Conservation (phyloP, 2,888 invertebrate species). For the Tolmerus cingulatus region DNA sequence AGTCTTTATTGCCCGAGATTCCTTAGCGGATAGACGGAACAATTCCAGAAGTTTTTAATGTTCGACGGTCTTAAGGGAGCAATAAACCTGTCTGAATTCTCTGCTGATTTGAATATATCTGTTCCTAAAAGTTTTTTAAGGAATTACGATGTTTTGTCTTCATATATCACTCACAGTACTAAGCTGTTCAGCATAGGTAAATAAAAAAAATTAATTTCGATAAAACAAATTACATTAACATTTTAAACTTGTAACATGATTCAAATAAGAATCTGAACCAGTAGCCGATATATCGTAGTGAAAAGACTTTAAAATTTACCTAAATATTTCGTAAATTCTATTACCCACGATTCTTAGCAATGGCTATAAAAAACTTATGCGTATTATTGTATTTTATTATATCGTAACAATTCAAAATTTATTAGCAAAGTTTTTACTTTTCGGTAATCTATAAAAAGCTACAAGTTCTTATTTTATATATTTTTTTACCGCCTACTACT, state of each 20-base stretch:
- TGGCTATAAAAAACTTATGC: too few species aligned
- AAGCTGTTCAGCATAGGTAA: background rate
- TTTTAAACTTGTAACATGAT: background rate
- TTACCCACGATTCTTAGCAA: too few species aligned
- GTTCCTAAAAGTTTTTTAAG: background rate
- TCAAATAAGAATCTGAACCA: too few species aligned
- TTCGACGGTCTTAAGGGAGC: background rate
- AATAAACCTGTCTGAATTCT: background rate
- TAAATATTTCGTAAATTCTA: too few species aligned
- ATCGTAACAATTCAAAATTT: too few species aligned
- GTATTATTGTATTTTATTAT: too few species aligned
- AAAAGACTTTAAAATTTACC: too few species aligned
- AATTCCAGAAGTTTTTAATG: background rate
- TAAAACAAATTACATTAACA: background rate
- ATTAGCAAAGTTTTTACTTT: too few species aligned
- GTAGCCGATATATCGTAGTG: too few species aligned
- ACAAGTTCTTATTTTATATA: too few species aligned
- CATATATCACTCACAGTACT: background rate
- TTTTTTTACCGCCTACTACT: too few species aligned
- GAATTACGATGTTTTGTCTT: background rate
- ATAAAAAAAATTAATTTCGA: background rate
- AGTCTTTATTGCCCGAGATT: background rate
- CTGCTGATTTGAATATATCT: background rate
- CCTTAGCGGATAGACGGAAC: background rate
- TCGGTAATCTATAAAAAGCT: too few species aligned